A percentile compares a stretch with the other conserved stretches of the same genome.
phyloP scores from a whole-genome alignment of 2,113 vertebrate genomes.

The Grantiella picta region DNA sequence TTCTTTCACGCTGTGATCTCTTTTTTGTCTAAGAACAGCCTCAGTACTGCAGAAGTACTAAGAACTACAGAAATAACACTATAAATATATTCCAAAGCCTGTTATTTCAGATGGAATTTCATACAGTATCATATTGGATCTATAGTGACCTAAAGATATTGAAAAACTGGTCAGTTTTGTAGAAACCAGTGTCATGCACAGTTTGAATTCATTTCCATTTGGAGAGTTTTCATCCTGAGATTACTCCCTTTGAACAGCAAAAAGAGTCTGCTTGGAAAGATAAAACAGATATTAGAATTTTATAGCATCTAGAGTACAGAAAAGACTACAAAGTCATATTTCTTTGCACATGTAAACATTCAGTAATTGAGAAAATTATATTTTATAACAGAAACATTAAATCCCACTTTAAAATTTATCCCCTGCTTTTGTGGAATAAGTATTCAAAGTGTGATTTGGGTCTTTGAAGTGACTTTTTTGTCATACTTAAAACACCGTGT shows the following conservation, averaged over 20 bases:
- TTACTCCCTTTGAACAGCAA: not conserved
- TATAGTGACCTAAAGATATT: not conserved
- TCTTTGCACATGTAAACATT: not conserved
- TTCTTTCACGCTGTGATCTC: not conserved
- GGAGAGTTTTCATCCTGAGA: not conserved
- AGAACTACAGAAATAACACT: not conserved
- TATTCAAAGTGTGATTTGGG: not conserved
- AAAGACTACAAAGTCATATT: not conserved
- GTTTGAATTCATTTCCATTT: not conserved
- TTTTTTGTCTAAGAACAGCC: not conserved
- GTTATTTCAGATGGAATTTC: not conserved
- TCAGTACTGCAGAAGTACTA: not conserved
- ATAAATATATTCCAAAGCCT: not conserved
- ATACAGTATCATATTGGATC: not conserved
- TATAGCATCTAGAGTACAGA: not conserved
- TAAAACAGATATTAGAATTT: not conserved
- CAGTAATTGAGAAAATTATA: not conserved
- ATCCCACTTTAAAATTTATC: not conserved
- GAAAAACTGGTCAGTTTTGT: not conserved
- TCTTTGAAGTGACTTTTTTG: not conserved
- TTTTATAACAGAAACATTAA: not conserved
- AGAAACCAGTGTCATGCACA: not conserved
- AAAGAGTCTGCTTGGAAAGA: not conserved
- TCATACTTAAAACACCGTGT: not conserved
- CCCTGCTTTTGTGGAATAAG: not conserved